phyloP scores from a whole-genome alignment of 1,140 invertebrate species.

The Bombus confusus region DNA sequence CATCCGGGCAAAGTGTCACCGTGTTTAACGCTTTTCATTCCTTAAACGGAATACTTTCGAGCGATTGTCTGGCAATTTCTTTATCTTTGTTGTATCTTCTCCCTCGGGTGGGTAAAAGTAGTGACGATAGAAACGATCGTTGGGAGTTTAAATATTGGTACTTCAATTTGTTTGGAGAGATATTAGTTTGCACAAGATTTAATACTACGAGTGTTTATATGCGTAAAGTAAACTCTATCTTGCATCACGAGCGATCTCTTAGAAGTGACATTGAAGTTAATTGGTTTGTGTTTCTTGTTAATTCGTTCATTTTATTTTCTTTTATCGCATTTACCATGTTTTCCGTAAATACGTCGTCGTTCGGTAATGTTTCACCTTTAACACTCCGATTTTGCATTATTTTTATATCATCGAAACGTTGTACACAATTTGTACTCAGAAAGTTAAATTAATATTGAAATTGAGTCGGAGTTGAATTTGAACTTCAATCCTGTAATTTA shows the following conservation, averaged over 20 bases:
- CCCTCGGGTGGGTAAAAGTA: background rate
- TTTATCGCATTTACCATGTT: background rate
- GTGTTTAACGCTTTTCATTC: background rate
- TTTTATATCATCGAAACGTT: too few relatives aligned
- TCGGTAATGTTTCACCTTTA: too few relatives aligned
- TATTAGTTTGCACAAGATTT: background rate
- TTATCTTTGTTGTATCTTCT: background rate
- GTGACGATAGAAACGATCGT: background rate
- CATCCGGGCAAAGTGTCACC: background rate
- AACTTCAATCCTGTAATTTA: background rate
- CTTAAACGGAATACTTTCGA: background rate
- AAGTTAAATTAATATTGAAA: background rate
- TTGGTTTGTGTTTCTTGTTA: background rate
- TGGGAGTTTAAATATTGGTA: background rate
- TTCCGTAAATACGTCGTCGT: too few relatives aligned
- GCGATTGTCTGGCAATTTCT: background rate
- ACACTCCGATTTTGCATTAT: too few relatives aligned
- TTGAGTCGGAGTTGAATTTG: background rate
- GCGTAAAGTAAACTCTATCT: background rate
- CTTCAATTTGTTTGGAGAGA: background rate
- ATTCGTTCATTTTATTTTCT: background rate
- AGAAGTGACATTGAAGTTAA: background rate
- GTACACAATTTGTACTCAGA: too few relatives aligned
- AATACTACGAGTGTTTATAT: background rate
- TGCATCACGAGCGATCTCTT: background rate